Evolutionary conservation across 1,140 invertebrate species (phyloP).

Genomic region (Triops longicaudatus): DNA sequence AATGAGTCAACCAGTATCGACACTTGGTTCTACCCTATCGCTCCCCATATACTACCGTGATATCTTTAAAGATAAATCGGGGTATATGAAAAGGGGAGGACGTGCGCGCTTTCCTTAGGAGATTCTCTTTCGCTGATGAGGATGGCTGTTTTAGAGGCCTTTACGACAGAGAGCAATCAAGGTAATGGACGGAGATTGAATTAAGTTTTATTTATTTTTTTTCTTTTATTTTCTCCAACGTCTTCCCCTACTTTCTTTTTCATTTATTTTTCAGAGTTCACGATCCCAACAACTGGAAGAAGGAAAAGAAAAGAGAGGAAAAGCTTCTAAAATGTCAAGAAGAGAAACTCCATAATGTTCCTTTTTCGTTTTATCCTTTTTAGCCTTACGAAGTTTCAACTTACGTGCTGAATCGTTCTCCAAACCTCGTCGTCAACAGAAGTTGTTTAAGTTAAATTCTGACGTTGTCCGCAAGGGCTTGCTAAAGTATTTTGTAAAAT

Average conservation of each 20-base stretch:
- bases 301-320: too few relatives aligned
- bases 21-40: too few relatives aligned
- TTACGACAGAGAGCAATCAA: neutral
- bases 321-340: too few relatives aligned
- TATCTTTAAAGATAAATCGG: neutral
- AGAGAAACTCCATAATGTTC: too few relatives aligned
- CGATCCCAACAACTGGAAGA: too few relatives aligned
- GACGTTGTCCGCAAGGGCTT: too few relatives aligned
- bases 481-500: too few relatives aligned
- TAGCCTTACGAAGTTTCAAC: too few relatives aligned
- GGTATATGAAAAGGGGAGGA: neutral
- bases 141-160: neutral
- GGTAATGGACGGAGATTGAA: constrained; percentile 13
- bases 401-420: too few relatives aligned
- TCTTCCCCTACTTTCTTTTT: neutral
- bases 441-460: too few relatives aligned
- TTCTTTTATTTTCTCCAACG: neutral
- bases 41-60: neutral
- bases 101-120: neutral
- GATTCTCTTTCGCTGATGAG: constrained; percentile 5
- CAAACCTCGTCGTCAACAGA: too few relatives aligned
- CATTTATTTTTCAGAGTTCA: neutral
- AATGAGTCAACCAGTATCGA: neutral
- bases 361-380: too few relatives aligned
- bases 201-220: neutral